Conservation (phyloP, 1,140 invertebrate species). For the Diprion similis region DNA sequence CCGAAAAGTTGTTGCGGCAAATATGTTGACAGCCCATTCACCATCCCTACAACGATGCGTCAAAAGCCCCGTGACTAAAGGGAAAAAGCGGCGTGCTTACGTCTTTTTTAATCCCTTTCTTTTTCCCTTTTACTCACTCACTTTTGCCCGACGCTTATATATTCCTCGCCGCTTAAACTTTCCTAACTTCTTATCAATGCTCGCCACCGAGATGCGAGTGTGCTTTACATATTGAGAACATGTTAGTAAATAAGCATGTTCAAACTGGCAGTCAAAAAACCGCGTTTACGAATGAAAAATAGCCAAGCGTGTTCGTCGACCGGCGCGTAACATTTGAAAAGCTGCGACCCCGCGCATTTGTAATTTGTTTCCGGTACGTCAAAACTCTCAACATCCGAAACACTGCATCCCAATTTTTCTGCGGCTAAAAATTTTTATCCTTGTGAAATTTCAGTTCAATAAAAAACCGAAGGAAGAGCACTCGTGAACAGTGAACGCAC, state of each 20-base stretch:
- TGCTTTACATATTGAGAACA: neutral
- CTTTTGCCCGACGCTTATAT: neutral
- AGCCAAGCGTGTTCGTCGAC: neutral
- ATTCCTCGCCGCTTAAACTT: neutral
- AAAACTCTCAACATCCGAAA: neutral
- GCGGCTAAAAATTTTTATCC: neutral
- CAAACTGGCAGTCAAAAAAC: neutral
- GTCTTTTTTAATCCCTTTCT: conserved; percentile 11
- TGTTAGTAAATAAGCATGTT: neutral
- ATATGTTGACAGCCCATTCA: conserved; percentile 51
- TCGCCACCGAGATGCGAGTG: neutral
- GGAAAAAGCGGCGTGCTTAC: conserved; percentile 24
- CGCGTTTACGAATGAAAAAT: too few relatives aligned
- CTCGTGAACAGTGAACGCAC: too few relatives aligned
- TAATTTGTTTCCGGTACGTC: neutral
- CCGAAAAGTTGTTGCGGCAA: conserved; percentile 38
- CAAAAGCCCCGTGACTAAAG: conserved; percentile 30
- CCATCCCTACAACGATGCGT: conserved; percentile 28
- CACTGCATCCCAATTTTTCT: neutral
- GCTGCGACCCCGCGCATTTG: neutral
- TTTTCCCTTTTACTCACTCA: conserved; percentile 10
- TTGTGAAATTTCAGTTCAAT: too few relatives aligned
- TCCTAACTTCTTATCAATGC: neutral
- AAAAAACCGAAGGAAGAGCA: too few relatives aligned
- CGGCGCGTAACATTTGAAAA: neutral